Percentiles rank a stretch among this genome's conserved stretches.
phyloP scores from a whole-genome alignment of 2,888 invertebrate genomes.

The Epinotia bilunana region DNA sequence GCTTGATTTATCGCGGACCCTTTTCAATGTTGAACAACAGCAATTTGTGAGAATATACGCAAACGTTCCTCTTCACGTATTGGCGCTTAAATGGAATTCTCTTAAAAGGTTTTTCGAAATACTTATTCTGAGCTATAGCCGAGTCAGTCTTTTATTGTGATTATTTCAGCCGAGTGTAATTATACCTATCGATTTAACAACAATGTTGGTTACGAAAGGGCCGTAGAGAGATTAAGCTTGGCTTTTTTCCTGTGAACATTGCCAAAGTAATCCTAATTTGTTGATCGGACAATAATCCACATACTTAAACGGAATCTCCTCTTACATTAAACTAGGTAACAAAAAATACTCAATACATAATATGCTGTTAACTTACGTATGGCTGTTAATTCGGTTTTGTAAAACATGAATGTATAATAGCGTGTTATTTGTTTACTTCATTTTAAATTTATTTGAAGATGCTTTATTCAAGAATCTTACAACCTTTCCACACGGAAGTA shows the following conservation, averaged over 20 bases:
- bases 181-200: neutral
- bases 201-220: neutral
- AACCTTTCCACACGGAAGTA: no score
- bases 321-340: no score
- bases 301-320: neutral
- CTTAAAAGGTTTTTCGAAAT: constrained; percentile 45
- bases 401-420: no score
- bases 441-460: no score
- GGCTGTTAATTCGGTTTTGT: no score
- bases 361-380: no score
- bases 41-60: constrained; percentile 55
- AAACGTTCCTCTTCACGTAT: constrained; percentile 49
- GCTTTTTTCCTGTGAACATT: neutral
- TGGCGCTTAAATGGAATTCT: constrained; percentile 48
- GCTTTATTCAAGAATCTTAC: no score
- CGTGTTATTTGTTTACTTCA: no score
- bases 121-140: constrained; percentile 25
- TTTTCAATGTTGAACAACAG: constrained; percentile 55
- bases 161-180: neutral
- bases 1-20: constrained; percentile 61
- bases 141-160: constrained; percentile 15
- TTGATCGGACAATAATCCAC: neutral
- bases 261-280: neutral
- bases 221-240: neutral
- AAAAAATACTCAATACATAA: no score